These are phyloP conservation scores for Leptosomus discolor DNA, from an alignment of 2,113 vertebrate species.

Conservation along the genomic window DNA sequence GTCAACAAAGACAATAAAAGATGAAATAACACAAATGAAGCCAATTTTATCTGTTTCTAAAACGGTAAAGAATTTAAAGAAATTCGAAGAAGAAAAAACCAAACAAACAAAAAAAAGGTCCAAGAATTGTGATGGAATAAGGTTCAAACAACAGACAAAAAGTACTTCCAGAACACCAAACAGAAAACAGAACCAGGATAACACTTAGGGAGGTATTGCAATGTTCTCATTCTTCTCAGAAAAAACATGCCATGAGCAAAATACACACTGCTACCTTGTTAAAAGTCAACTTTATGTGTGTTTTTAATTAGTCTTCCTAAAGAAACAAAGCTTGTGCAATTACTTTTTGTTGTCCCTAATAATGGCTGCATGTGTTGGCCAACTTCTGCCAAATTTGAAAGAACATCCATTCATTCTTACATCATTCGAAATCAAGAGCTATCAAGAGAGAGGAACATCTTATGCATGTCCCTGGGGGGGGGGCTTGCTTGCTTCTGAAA, in stretches of 20 bases:
- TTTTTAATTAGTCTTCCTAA: neutral
- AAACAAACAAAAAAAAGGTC: neutral
- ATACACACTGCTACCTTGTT: neutral
- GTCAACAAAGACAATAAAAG: neutral
- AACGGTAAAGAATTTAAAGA: neutral
- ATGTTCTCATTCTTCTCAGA: neutral
- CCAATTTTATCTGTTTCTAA: neutral
- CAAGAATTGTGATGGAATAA: neutral
- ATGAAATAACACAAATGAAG: neutral
- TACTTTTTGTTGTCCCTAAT: neutral
- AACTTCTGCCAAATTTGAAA: neutral
- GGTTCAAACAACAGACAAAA: neutral
- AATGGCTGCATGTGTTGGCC: neutral
- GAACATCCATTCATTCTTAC: neutral
- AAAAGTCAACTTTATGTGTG: neutral
- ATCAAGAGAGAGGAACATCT: neutral
- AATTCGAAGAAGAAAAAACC: neutral
- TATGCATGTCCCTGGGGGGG: rapidly evolving
- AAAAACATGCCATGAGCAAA: neutral
- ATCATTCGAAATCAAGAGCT: neutral
- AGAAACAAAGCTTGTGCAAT: neutral
- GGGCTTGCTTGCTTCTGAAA: neutral
- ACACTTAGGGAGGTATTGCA: neutral
- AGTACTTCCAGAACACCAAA: neutral
- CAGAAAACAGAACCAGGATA: neutral